These are phyloP conservation scores for Poeciliopsis turneri DNA, from an alignment of 2,797 vertebrate species.

Conservation along the genomic window DNA sequence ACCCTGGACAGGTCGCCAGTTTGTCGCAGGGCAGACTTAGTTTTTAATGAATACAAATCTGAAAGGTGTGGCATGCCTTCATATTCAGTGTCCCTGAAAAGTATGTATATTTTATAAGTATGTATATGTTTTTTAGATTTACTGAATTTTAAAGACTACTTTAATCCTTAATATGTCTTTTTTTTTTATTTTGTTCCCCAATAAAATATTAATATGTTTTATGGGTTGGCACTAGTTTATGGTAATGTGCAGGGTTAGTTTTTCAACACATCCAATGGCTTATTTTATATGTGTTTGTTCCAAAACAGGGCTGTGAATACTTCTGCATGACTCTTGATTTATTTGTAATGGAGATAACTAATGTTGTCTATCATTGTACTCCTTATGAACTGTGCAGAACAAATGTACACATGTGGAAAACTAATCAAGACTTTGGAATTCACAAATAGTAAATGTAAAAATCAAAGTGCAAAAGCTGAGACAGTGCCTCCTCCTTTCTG, in stretches of 20 bases:
- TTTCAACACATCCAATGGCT: background rate
- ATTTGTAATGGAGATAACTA: background rate
- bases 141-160: background rate
- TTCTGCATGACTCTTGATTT: background rate
- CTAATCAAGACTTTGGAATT: background rate
- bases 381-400: slow-evolving; percentile 13
- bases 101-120: background rate
- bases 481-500: background rate
- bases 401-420: background rate
- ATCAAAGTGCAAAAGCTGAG: background rate
- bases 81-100: no score
- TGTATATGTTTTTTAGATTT: background rate
- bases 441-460: background rate
- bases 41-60: no score
- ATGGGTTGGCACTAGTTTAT: background rate
- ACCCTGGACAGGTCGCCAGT: no score
- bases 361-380: slow-evolving; percentile 14
- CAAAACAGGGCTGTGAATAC: background rate
- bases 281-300: background rate
- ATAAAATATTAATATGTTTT: background rate
- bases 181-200: background rate
- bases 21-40: no score
- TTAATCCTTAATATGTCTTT: background rate
- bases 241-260: background rate
- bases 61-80: no score